A percentile compares a stretch with the other conserved stretches of the same genome.
Evolutionary conservation across 2,888 invertebrate species (phyloP).

Genomic region (Urechis unicinctus): DNA sequence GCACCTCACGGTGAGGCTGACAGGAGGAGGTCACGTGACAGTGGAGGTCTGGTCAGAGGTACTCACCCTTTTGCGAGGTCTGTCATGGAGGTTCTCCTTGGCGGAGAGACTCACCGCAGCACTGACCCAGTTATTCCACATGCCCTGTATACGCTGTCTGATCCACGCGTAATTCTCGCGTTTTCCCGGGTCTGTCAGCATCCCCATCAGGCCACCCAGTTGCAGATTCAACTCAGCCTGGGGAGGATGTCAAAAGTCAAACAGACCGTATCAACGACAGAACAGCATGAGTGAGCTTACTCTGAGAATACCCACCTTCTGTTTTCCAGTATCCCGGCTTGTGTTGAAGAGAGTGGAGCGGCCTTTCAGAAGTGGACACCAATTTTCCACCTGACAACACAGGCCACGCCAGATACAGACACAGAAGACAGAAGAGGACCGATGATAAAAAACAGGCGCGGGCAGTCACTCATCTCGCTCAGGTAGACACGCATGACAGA

Average conservation of each 20-base stretch:
- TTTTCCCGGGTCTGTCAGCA: constrained; percentile 44
- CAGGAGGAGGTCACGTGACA: no score
- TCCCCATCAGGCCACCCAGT: constrained; percentile 34
- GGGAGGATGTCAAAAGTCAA: no score
- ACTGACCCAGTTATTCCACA: constrained; percentile 44
- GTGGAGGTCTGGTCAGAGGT: no score
- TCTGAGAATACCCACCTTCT: no score
- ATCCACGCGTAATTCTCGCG: constrained; percentile 50
- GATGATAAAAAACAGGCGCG: no score
- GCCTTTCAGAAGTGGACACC: constrained; percentile 42
- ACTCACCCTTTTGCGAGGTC: constrained; percentile 9
- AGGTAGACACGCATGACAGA: constrained; percentile 16
- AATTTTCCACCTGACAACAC: constrained; percentile 43
- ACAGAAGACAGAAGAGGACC: no score
- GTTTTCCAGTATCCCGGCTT: no score
- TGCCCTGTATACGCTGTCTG: constrained; percentile 42
- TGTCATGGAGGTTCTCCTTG: constrained; percentile 3
- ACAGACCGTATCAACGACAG: no score
- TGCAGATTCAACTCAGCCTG: constrained; percentile 36
- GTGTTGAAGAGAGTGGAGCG: constrained; percentile 10
- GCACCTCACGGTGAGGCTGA: no score
- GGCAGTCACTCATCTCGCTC: constrained; percentile 12
- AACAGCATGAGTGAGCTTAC: no score
- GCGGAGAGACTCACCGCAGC: constrained; percentile 25
- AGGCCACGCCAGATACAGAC: no score